Evolutionary conservation across 2,113 vertebrate genomes (phyloP), one percentile per base, ranked within the genome.

Genomic region (Casuarius casuarius): DNA sequence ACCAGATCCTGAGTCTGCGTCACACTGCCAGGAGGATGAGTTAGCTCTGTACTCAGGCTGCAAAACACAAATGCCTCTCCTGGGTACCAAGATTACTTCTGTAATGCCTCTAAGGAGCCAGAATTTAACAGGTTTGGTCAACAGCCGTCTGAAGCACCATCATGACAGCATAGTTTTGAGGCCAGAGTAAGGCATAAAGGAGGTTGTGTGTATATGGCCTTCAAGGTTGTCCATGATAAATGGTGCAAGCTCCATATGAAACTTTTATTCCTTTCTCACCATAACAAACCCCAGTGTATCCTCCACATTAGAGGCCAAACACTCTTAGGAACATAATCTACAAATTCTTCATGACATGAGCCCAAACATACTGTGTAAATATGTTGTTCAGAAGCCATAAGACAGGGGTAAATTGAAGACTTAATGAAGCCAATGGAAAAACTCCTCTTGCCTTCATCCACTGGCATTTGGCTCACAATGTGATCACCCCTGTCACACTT

Each of bases 271-370:
- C 35, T 58, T 81, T 78, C 7, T 3, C 54, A 63, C 48, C 42
- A 9, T 72, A 66, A 40, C 1, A 1, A 74, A 62, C 10, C 10
- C 18, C 40, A 80, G n/a, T 12, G 87, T 6, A 52, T 4, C 20
- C 54, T 26, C 72, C 20, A 35, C 12, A 35, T 0, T 5, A 6
- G 52, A 75, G 16, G 23, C 35, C 48, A 65, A 72, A 40, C 28
- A 44, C 10, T 35, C 44, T 31, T 48, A 44, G 59, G 22, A 84
- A 77, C 4, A 46, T 7, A 7, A 70, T 48, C 68, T 78, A 61
- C 28, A 61, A 73, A 56, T 81, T 56, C 28, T 74, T 2, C 0
- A 0, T 7, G n/a, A 9, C 5, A 1, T 48, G 25, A 81, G 17
- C 28, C 73, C 48, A 46, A 94, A 54, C 5, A 42, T 22, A 35